Conservation (phyloP, 2,113 vertebrate species). For the Spilogale gracilis region DNA sequence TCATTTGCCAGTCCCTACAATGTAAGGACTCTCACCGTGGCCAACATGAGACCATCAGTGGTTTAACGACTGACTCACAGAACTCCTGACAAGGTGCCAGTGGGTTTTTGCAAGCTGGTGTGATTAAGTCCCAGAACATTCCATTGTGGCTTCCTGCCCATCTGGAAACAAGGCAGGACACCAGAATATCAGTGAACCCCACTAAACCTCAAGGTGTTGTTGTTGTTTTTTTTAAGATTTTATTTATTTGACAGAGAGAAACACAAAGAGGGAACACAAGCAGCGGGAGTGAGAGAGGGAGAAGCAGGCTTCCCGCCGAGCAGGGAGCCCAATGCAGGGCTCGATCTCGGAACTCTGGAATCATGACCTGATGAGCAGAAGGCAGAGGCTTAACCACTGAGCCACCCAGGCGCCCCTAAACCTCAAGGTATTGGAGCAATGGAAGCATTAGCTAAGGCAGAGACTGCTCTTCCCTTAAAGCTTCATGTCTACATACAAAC, state of each 20-base stretch:
- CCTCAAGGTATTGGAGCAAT: background rate
- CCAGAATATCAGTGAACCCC: background rate
- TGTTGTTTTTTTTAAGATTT: too few species aligned
- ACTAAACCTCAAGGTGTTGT: background rate
- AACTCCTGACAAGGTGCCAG: background rate
- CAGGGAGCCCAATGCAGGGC: too few species aligned
- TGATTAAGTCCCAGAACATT: background rate
- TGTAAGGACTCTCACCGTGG: background rate
- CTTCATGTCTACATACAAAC: background rate
- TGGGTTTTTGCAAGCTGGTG: background rate
- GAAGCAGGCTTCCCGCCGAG: too few species aligned
- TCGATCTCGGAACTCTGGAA: too few species aligned
- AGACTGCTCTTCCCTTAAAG: background rate
- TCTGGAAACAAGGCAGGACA: background rate
- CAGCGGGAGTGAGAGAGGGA: too few species aligned
- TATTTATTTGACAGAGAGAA: too few species aligned
- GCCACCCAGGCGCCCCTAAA: background rate
- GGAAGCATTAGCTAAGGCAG: background rate
- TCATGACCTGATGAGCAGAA: too few species aligned
- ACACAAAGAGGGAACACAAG: too few species aligned
- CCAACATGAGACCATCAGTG: too few species aligned
- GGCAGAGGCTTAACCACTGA: too few species aligned
- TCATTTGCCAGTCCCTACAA: background rate
- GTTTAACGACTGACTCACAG: background rate
- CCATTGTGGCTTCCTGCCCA: background rate